Evolutionary conservation across 2,113 vertebrate genomes (phyloP).

Genomic region (Hipposideros armiger): DNA sequence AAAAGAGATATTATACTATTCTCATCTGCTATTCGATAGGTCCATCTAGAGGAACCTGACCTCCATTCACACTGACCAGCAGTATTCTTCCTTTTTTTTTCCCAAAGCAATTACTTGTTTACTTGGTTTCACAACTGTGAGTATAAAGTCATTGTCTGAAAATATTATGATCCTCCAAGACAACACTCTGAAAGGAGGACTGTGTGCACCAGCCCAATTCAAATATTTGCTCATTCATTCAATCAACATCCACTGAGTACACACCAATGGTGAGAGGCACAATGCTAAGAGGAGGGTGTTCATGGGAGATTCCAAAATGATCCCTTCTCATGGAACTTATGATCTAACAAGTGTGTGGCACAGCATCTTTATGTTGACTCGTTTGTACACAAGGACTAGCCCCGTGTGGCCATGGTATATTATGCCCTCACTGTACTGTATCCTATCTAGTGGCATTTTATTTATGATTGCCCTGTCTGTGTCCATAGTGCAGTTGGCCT

Average conservation of each 20-base stretch:
- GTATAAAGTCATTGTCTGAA: background rate
- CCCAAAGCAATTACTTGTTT: background rate
- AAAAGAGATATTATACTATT: background rate
- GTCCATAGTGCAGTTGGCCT: fast-evolving
- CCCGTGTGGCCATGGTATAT: fast-evolving
- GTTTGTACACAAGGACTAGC: too few relatives aligned
- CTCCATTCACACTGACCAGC: background rate
- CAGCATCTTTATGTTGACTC: fast-evolving
- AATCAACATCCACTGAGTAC: fast-evolving
- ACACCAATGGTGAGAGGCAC: fast-evolving
- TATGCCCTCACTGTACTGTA: fast-evolving
- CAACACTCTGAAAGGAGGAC: fast-evolving
- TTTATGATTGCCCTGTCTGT: fast-evolving
- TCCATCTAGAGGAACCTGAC: background rate
- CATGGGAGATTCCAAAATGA: fast-evolving
- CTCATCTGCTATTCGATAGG: background rate
- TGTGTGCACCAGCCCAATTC: fast-evolving
- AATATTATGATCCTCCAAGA: background rate
- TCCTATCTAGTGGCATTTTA: fast-evolving
- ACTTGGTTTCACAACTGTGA: background rate
- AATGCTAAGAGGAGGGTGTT: fast-evolving
- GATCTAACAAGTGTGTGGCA: too few relatives aligned
- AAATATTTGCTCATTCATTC: fast-evolving
- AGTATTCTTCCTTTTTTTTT: background rate
- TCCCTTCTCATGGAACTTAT: background rate